Evolutionary conservation across 2,113 vertebrate species (phyloP), one percentile per base, ranked within the genome.

Genomic region (Camelus bactrianus): DNA sequence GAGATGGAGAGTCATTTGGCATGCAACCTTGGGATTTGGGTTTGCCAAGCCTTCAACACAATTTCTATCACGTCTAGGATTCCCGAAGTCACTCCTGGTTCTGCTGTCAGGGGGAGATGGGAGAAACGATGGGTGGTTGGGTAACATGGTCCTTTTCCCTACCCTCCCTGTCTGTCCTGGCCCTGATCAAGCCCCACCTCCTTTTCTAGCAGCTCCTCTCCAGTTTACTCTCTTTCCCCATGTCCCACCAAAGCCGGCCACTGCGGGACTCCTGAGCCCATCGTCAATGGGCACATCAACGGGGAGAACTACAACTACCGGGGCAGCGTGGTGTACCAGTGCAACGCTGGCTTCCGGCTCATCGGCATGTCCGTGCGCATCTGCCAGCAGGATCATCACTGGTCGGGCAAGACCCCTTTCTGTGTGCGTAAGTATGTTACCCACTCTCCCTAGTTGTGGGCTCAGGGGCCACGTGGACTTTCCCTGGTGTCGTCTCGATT

Each of bases 281-380:
- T 99, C 0, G 99, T 99, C 94, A 99, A 99, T 0, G 99, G 99
- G 15, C 99, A 99, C 96, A 99, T 99, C 97, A 99, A 99, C 0
- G 99, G 99, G 0, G 99, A 99, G 98, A 99, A 99, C 98, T 99
- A 99, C 98, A 99, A 98, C 98, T 99, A 99, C 98, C 98, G 99
- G 2, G 99, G 99, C 97, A 99, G 99, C 0, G 99, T 99, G 96
- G 99, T 99, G 22, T 99, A 99, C 97, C 99, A 99, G 98, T 99
- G 99, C 96, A 99, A 98, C 92, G 99, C 99, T 4, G 99, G 99
- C 58, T 99, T 99, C 98, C 99, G 99, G 58, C 99, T 99, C 4
- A 99, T 99, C 13, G 99, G 99, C 6, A 99, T 99, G 98, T 99
- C 99, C 0, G 99, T 99, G 97, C 98, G 99, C 52, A 99, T 99